Evolutionary conservation across 2,113 vertebrate species (phyloP).

Genomic region (Mirza zaza): DNA sequence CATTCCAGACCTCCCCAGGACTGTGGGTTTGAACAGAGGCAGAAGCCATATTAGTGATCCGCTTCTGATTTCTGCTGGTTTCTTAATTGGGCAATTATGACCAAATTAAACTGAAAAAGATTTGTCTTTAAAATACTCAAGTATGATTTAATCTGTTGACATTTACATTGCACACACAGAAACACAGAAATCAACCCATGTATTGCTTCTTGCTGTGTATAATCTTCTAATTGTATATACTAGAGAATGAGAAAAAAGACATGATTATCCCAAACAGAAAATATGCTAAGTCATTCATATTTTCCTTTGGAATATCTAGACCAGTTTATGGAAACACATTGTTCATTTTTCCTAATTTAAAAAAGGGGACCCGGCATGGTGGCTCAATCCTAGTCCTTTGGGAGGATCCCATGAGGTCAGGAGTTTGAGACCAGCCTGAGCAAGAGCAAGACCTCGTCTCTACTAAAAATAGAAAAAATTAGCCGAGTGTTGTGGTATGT

Average conservation of each 20-base stretch:
- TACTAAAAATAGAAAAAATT: too few relatives aligned
- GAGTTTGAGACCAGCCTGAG: too few relatives aligned
- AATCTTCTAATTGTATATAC: background rate
- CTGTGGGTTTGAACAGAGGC: background rate
- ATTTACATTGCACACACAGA: background rate
- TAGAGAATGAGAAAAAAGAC: constrained; percentile 7
- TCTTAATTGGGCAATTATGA: constrained; percentile 24
- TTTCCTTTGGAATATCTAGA: background rate
- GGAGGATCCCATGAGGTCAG: too few relatives aligned
- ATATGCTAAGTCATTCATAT: background rate
- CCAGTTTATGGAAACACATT: background rate
- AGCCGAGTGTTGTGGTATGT: too few relatives aligned
- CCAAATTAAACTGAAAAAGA: constrained; percentile 38
- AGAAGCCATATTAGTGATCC: background rate
- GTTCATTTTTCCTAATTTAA: background rate
- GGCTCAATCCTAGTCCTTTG: background rate
- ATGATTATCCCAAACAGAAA: background rate
- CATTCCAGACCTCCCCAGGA: background rate
- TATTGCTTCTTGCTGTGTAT: background rate
- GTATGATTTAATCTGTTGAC: constrained; percentile 17
- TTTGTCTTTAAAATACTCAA: constrained; percentile 43
- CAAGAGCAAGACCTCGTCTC: too few relatives aligned
- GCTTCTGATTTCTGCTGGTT: background rate
- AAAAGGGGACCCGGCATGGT: background rate
- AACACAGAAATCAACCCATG: background rate